Evolutionary conservation across 2,113 vertebrate species (phyloP).

Genomic region (human (Homo sapiens)): DNA sequence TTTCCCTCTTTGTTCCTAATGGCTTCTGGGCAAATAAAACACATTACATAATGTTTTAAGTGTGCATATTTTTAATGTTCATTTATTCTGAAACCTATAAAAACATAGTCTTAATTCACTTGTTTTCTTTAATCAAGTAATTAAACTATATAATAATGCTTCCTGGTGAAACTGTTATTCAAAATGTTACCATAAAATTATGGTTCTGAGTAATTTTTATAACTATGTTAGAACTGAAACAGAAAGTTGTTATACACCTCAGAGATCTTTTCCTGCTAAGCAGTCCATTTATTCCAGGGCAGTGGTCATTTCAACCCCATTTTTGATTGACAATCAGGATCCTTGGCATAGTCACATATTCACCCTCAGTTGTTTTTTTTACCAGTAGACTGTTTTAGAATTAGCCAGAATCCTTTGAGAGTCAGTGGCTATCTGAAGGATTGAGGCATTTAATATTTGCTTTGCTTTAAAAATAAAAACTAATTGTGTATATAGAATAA

Average conservation of each 20-base stretch:
- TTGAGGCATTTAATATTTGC: not conserved
- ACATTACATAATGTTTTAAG: not conserved
- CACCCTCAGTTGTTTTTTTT: not conserved
- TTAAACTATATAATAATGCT: not conserved
- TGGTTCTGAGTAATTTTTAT: not conserved
- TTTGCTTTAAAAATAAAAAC: constrained; percentile 32
- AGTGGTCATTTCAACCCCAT: not conserved
- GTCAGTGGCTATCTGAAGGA: not conserved
- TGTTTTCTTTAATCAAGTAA: not conserved
- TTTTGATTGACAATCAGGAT: not conserved
- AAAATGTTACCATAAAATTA: not conserved
- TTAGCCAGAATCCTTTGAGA: not conserved
- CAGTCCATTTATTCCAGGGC: not conserved
- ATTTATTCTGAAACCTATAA: not conserved
- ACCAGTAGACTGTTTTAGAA: not conserved
- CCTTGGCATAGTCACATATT: not conserved
- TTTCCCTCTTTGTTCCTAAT: not conserved
- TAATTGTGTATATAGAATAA: not conserved
- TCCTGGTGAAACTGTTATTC: not conserved
- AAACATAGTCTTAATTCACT: not conserved
- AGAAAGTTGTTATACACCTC: not conserved
- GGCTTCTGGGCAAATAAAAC: not conserved
- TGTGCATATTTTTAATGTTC: not conserved
- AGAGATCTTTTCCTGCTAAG: not conserved
- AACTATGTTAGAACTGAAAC: not conserved